A percentile compares a stretch with the other conserved stretches of the same genome.
phyloP scores from a whole-genome alignment of 2,113 vertebrate genomes.

The Pachyramphus minor region DNA sequence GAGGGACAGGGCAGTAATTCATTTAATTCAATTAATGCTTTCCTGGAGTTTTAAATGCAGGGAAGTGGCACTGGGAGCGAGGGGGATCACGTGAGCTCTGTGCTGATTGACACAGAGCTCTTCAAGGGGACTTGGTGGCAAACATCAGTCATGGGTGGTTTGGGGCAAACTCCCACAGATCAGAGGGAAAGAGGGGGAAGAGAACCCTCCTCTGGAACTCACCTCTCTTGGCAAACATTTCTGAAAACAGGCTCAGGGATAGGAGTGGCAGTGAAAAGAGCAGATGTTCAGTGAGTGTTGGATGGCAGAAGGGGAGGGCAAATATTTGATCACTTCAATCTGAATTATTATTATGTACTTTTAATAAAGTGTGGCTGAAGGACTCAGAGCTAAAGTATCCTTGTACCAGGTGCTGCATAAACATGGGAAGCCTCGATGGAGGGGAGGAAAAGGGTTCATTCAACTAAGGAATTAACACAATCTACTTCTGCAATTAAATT shows the following conservation, averaged over 20 bases:
- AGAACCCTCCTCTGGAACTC: background rate
- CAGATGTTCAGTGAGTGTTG: constrained; percentile 21
- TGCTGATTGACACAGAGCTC: background rate
- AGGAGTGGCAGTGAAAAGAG: background rate
- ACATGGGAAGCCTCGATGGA: background rate
- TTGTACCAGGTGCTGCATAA: background rate
- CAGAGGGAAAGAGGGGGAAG: too few relatives aligned
- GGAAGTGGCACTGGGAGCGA: background rate
- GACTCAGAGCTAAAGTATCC: background rate
- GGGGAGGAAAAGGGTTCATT: background rate
- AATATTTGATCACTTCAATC: constrained; percentile 50
- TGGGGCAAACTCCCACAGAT: background rate
- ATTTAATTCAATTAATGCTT: background rate
- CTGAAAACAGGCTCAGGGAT: background rate
- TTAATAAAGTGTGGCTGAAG: constrained; percentile 45
- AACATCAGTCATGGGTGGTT: background rate
- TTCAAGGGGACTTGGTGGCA: background rate
- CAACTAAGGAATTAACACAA: background rate
- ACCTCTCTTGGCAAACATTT: background rate
- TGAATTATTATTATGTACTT: constrained; percentile 58
- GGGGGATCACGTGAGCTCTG: background rate
- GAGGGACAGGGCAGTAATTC: background rate
- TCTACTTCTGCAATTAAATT: background rate
- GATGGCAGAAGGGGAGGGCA: background rate
- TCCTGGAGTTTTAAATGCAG: background rate